Evolutionary conservation across 2,888 invertebrate genomes (phyloP), one percentile per base, ranked within the genome.

Genomic region (Epicampocera succincta): DNA sequence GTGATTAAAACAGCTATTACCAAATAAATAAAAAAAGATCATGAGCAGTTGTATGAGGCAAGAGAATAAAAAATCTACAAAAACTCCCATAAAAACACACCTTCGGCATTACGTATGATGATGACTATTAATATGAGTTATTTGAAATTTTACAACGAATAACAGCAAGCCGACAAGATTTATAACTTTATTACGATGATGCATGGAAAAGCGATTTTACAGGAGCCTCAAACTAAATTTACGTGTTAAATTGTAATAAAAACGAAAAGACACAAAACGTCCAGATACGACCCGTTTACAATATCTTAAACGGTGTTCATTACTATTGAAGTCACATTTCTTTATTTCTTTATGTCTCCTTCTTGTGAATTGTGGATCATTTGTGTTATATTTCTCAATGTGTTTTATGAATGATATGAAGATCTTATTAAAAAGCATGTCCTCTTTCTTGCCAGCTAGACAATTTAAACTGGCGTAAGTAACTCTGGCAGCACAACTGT

Each of bases 151-250:
- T 52, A 46, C 25, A 73, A 44, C 46, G 17, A 42, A 50, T 56
- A 56, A 40, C 29, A 69, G 33, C 29, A 66, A 61, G 42, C 81
- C 65, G 77, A 82, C 77, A 78, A 82, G 81, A 82, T 82, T 82
- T 82, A 82, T 78, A 82, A 82, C 81, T 82, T 82, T 82, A 82
- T 82, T 82, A 74, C 74, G 33, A 69, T 77, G 77, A 77, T 69
- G 81, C 81, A 77, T 82, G 60, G 73, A 69, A 78, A 82, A 82
- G 38, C 81, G 69, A 77, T 82, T 77, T 82, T 82, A 82, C 77
- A 78, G 77, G 58, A 82, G 77, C 77, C 81, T 69, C 65, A 69
- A 82, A 82, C 77, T 78, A 78, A 21, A 17, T 82, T 69, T 69
- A 82, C 46, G 81, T 82, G 77, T 82, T 69, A 78, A 78, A 78